Evolutionary conservation across 2,113 vertebrate genomes (phyloP).

Genomic region (Neodontobutis hainanensis): DNA sequence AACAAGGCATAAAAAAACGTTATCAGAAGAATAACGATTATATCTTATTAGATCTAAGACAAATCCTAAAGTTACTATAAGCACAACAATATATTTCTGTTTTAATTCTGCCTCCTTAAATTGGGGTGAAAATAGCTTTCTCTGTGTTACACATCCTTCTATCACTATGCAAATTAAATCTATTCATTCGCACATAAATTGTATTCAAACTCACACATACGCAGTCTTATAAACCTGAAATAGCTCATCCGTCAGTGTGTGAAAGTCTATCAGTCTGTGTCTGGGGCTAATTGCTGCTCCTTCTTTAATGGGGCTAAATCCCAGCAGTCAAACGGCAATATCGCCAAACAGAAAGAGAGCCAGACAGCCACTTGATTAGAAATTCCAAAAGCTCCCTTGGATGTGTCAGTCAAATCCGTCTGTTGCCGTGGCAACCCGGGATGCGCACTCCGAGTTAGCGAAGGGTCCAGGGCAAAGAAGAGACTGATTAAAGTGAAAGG

Average conservation of each 20-base stretch:
- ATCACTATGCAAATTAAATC: slow-evolving; percentile 52
- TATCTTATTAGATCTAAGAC: no score
- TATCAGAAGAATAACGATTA: no score
- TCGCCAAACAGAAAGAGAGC: slow-evolving; percentile 43
- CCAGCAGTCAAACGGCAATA: slow-evolving; percentile 57
- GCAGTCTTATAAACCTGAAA: slow-evolving; percentile 15
- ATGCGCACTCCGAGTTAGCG: slow-evolving; percentile 26
- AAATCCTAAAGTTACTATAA: no score
- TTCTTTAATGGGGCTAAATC: slow-evolving; percentile 36
- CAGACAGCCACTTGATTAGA: slow-evolving; percentile 67
- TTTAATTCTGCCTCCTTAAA: slow-evolving; percentile 26
- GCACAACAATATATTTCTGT: not conserved
- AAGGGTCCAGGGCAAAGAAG: slow-evolving; percentile 20
- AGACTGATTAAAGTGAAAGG: slow-evolving; percentile 56
- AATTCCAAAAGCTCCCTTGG: slow-evolving; percentile 61
- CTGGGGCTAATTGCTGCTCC: slow-evolving; percentile 51
- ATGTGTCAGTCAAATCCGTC: slow-evolving; percentile 60
- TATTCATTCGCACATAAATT: slow-evolving; percentile 6
- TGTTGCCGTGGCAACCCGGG: slow-evolving; percentile 53
- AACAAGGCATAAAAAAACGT: no score
- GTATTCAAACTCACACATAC: not conserved
- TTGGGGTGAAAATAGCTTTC: slow-evolving; percentile 26
- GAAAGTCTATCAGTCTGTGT: slow-evolving; percentile 31
- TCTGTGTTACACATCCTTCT: slow-evolving; percentile 30
- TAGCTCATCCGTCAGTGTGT: slow-evolving; percentile 23